Evolutionary conservation across 1,140 invertebrate genomes (phyloP).

Genomic region (Paramacrobiotus metropolitanus): DNA sequence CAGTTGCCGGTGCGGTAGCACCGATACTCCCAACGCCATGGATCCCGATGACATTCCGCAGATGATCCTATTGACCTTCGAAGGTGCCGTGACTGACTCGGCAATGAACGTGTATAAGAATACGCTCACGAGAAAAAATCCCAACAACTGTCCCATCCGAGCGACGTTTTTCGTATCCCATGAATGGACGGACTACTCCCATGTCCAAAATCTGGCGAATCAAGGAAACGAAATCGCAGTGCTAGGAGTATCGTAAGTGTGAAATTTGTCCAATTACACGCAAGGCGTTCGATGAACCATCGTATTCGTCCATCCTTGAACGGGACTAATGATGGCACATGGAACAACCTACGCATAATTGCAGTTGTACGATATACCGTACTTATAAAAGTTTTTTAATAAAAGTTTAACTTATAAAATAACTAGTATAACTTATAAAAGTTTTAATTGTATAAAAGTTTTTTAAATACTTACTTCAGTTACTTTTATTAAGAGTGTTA

Average conservation of each 20-base stretch:
- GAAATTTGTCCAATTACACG: too few species aligned
- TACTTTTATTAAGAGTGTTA: too few species aligned
- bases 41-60: conserved; percentile 41
- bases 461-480: too few species aligned
- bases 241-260: conserved; percentile 88
- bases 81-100: conserved; percentile 86
- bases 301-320: too few species aligned
- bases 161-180: conserved; percentile 94
- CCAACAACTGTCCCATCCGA: conserved; percentile 88
- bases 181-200: conserved; percentile 91
- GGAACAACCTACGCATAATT: too few species aligned
- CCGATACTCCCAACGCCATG: conserved; percentile 23
- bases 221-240: conserved; percentile 90
- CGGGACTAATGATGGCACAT: too few species aligned
- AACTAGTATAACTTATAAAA: too few species aligned
- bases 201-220: conserved; percentile 73
- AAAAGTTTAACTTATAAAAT: too few species aligned
- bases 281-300: too few species aligned
- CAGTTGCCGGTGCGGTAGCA: conserved; percentile 26
- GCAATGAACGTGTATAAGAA: conserved; percentile 85
- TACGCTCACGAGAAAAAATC: conserved; percentile 75
- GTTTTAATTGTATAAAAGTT: too few species aligned
- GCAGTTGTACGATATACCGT: too few species aligned
- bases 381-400: too few species aligned
- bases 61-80: conserved; percentile 90